Evolutionary conservation across 2,113 vertebrate species (phyloP).

Genomic region (Clupea harengus): DNA sequence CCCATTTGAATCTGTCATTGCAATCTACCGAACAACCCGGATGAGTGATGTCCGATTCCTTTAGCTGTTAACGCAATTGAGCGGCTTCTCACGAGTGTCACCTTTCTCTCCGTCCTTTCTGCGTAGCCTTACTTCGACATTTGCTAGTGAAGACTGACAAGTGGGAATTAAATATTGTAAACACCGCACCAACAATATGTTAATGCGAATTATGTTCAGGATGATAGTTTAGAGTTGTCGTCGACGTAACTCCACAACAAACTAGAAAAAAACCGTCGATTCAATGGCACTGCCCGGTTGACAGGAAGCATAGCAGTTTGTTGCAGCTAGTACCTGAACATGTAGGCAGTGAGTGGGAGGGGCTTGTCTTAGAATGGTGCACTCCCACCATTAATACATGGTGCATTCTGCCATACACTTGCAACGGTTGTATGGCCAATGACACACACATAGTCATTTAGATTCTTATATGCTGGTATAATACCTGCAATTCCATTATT

Average conservation of each 20-base stretch:
- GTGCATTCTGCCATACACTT: neutral
- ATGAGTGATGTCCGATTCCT: neutral
- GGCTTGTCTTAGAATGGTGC: slow-evolving; percentile 33
- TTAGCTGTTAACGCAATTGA: neutral
- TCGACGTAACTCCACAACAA: slow-evolving; percentile 32
- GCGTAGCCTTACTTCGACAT: slow-evolving; percentile 20
- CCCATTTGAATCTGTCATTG: slow-evolving; percentile 62
- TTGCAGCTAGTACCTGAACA: slow-evolving; percentile 62
- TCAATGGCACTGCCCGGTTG: slow-evolving; percentile 55
- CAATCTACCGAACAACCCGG: neutral
- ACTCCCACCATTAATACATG: neutral
- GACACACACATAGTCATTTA: neutral
- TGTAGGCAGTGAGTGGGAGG: slow-evolving; percentile 51
- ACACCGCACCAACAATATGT: neutral
- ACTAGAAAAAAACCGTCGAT: slow-evolving; percentile 34
- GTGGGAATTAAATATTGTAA: neutral
- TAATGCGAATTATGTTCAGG: neutral
- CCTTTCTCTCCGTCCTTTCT: slow-evolving; percentile 49
- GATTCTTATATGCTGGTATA: neutral
- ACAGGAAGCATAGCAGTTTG: slow-evolving; percentile 59
- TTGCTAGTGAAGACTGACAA: neutral
- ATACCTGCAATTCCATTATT: neutral
- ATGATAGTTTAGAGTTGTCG: slow-evolving; percentile 5
- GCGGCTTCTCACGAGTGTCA: slow-evolving; percentile 33
- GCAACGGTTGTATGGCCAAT: neutral